Conservation (phyloP, 2,888 invertebrate genomes). For the Temnothorax ravouxi region DNA sequence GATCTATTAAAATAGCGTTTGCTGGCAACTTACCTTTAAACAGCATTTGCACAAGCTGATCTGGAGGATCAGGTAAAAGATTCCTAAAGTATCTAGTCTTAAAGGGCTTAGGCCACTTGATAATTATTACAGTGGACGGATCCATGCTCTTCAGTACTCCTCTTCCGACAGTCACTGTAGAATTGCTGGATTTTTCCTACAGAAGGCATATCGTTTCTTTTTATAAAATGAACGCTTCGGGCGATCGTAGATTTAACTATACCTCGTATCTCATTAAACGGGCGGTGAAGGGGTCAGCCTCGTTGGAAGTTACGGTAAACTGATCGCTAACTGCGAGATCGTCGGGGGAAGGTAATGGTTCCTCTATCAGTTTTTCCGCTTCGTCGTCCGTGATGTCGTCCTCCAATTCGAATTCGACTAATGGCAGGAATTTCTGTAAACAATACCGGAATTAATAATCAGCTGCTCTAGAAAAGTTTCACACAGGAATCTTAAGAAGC, state of each 20-base stretch:
- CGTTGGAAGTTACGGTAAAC: slow-evolving; percentile 87
- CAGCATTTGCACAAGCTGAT: slow-evolving; percentile 95
- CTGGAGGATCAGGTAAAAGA: slow-evolving; percentile 96
- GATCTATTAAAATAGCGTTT: neutral
- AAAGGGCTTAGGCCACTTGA: slow-evolving; percentile 92
- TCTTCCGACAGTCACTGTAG: slow-evolving; percentile 89
- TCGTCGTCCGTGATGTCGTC: slow-evolving; percentile 94
- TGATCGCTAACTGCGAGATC: slow-evolving; percentile 85
- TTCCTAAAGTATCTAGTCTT: slow-evolving; percentile 94
- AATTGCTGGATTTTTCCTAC: slow-evolving; percentile 86
- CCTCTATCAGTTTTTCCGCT: slow-evolving; percentile 93
- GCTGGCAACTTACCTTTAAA: slow-evolving; percentile 90
- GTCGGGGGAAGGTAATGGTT: slow-evolving; percentile 88
- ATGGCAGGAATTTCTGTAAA: slow-evolving; percentile 94
- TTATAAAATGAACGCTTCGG: neutral
- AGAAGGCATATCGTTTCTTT: slow-evolving; percentile 50
- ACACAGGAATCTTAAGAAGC: neutral
- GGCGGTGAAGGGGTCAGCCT: slow-evolving; percentile 91
- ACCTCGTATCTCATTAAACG: slow-evolving; percentile 89
- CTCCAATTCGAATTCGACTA: slow-evolving; percentile 97
- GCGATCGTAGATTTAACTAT: slow-evolving; percentile 29
- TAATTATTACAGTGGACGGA: slow-evolving; percentile 93
- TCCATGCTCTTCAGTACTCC: slow-evolving; percentile 92
- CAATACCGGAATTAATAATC: slow-evolving; percentile 6
- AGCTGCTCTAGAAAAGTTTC: neutral